Conservation (phyloP, 2,113 vertebrate species). For the Lichenostomus cassidix region DNA sequence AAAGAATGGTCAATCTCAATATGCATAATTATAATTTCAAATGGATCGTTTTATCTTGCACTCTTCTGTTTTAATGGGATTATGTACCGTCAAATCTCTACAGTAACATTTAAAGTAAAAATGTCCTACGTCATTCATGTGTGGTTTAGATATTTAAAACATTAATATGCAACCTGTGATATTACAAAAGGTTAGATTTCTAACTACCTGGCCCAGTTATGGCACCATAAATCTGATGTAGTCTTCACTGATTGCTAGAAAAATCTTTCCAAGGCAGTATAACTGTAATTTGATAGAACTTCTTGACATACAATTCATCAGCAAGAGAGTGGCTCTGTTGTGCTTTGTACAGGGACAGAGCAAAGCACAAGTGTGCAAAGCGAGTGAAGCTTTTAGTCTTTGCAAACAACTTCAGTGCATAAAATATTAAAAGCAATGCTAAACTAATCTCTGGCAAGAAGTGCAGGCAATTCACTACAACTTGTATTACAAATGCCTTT, state of each 20-base stretch:
- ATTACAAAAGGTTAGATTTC: conserved; percentile 21
- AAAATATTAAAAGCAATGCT: conserved; percentile 60
- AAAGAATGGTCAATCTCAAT: conserved; percentile 21
- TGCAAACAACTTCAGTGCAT: conserved; percentile 17
- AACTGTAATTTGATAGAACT: neutral
- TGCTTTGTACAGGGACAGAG: neutral
- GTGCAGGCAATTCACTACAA: conserved; percentile 30
- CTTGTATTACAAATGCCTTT: conserved; percentile 20
- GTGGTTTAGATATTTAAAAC: conserved; percentile 1
- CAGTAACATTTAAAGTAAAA: conserved; percentile 41
- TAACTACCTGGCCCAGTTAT: neutral
- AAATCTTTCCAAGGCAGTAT: neutral
- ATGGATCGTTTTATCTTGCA: conserved; percentile 2
- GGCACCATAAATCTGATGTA: neutral
- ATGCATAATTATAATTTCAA: conserved; percentile 41
- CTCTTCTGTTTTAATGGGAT: conserved; percentile 42
- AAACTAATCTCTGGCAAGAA: conserved; percentile 44
- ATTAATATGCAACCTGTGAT: conserved; percentile 22
- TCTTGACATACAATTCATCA: neutral
- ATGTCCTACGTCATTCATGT: neutral
- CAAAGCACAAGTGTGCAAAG: neutral
- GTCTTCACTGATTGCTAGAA: neutral
- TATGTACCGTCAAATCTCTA: neutral
- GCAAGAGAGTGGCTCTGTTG: neutral
- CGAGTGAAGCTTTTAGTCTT: conserved; percentile 30